A percentile compares a stretch with the other conserved stretches of the same genome.
Conservation (phyloP, 2,888 invertebrate species). For the Drosophila subquinaria region DNA sequence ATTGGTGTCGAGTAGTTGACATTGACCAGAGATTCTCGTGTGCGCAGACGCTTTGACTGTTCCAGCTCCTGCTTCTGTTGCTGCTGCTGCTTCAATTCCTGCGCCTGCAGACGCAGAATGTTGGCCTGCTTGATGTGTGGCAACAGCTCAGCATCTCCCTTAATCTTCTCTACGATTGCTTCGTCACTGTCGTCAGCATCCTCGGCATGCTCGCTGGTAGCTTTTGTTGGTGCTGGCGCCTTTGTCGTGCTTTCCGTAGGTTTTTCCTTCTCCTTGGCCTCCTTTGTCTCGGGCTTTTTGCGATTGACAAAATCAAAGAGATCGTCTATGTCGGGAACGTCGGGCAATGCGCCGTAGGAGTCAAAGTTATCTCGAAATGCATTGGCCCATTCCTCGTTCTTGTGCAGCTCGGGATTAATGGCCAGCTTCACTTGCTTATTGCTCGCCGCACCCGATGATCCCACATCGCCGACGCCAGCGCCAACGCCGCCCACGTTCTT, state of each 20-base stretch:
- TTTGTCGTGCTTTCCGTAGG: conserved; percentile 28
- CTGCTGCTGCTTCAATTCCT: conserved; percentile 32
- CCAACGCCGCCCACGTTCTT: conserved; percentile 82
- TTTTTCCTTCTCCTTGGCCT: conserved; percentile 33
- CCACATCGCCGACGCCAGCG: conserved; percentile 57
- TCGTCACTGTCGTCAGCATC: conserved; percentile 58
- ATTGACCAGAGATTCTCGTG: conserved; percentile 73
- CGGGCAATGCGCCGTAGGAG: conserved; percentile 82
- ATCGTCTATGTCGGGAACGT: conserved; percentile 84
- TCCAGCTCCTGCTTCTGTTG: conserved; percentile 32
- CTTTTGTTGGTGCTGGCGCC: conserved; percentile 36
- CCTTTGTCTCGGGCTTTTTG: conserved; percentile 62
- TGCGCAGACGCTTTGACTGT: conserved; percentile 39
- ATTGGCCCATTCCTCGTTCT: conserved; percentile 83
- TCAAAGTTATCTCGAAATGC: conserved; percentile 84
- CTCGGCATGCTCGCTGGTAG: conserved; percentile 43
- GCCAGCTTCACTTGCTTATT: conserved; percentile 71
- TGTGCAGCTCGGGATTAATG: conserved; percentile 82
- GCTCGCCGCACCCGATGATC: conserved; percentile 31
- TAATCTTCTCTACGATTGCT: conserved; percentile 80
- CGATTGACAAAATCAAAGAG: conserved; percentile 83
- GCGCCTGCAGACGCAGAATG: conserved; percentile 68
- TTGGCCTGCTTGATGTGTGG: conserved; percentile 70
- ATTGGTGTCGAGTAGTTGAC: conserved; percentile 78
- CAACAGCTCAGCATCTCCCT: conserved; percentile 83